phyloP scores from a whole-genome alignment of 1,140 invertebrate genomes.

The Cydia amplana region DNA sequence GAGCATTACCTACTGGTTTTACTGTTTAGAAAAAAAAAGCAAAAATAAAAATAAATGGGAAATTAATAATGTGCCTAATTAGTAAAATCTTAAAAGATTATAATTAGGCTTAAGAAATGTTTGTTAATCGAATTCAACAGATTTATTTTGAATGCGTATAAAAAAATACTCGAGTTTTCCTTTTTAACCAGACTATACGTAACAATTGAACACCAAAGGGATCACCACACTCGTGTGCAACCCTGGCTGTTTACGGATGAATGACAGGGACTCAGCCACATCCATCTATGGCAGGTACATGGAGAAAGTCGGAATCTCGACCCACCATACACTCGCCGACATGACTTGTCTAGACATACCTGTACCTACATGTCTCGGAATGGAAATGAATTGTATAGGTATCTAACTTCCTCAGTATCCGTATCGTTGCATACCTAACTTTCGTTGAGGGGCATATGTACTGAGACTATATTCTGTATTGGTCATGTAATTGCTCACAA shows the following conservation, averaged over 20 bases:
- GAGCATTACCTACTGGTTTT: too few relatives aligned
- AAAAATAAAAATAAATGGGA: too few relatives aligned
- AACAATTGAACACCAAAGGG: not conserved
- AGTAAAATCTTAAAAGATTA: too few relatives aligned
- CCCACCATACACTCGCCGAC: conserved; percentile 1
- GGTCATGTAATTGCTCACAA: too few relatives aligned
- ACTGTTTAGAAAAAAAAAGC: too few relatives aligned
- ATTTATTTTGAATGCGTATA: too few relatives aligned
- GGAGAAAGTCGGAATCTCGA: conserved; percentile 46
- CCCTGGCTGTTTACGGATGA: conserved; percentile 37
- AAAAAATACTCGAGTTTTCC: too few relatives aligned
- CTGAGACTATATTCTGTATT: too few relatives aligned
- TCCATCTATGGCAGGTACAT: conserved; percentile 42
- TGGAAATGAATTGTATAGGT: conserved; percentile 9
- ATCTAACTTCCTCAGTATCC: conserved; percentile 8
- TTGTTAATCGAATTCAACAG: too few relatives aligned
- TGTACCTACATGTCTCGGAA: conserved; percentile 2
- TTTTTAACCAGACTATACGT: too few relatives aligned
- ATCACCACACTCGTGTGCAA: not conserved
- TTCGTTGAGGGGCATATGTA: not conserved
- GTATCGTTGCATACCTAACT: not conserved
- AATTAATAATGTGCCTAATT: too few relatives aligned
- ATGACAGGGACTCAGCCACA: conserved; percentile 39
- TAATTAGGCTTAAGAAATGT: too few relatives aligned
- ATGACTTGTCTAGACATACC: conserved; percentile 21